Evolutionary conservation across 2,888 invertebrate genomes (phyloP), one percentile per base, ranked within the genome.

Genomic region (Euproctis similis): DNA sequence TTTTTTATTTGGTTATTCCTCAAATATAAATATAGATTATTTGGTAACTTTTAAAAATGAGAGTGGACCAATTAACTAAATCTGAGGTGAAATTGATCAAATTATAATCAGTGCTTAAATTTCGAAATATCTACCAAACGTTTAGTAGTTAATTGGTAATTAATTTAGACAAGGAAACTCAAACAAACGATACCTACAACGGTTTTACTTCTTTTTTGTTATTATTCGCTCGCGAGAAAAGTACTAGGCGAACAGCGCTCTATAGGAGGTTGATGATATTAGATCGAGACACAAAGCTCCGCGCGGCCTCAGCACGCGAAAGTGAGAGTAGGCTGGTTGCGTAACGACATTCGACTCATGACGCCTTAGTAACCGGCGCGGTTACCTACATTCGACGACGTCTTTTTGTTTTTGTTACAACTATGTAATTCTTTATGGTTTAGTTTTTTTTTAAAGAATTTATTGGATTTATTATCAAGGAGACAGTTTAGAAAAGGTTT

Each of bases 241-340:
- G 45, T 60, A 72, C 69, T 55, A 71, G 71, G 71, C 53, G 46
- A 41, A 28, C 65, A 74, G 62, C 53, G 36, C 31, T 46, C 41
- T 48, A 57, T 59, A 61, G 59, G 61, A 56, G 49, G 39, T 49
- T 59, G 67, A 63, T 61, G 69, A 66, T 70, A 62, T 69, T 66
- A 63, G 58, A 42, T 30, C 35, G 34, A 39, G 39, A 40, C 47
- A 54, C 64, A 63, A 68, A 70, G 66, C 63, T 67, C 58, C 42
- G 58, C 59, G 52, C 54, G 68, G 64, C 62, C 59, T 59, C 59
- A 58, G 42, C 61, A 65, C 75, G 71, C 71, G 78, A 82, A 81
- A 82, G 81, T 80, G 81, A 82, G 80, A 82, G 81, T 81, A 66
- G 60, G 60, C 41, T 44, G 46, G 52, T 82, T 81, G 75, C 77